Conservation (phyloP, 2,797 vertebrate genomes). For the Propithecus deckenii region DNA sequence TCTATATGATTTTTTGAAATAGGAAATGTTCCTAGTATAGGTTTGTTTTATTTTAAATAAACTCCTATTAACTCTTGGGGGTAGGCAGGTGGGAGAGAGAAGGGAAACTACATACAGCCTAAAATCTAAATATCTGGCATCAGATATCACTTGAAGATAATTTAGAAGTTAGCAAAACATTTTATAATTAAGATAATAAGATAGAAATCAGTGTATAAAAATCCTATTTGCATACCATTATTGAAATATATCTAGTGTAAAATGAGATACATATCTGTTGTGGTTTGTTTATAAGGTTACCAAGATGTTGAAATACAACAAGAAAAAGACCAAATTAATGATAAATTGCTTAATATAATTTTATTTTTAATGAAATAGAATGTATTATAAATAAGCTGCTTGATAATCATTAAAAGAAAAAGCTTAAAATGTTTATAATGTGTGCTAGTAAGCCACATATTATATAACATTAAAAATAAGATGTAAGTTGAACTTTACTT, state of each 20-base stretch:
- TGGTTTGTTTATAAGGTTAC: constrained; percentile 9
- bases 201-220: constrained; percentile 35
- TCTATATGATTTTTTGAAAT: constrained; percentile 26
- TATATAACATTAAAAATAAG: constrained; percentile 17
- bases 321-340: background rate
- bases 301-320: constrained; percentile 14
- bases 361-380: constrained; percentile 46
- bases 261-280: constrained; percentile 22
- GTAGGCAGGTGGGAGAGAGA: background rate
- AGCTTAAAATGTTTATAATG: constrained; percentile 41
- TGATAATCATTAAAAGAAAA: constrained; percentile 48
- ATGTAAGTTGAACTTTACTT: constrained; percentile 30
- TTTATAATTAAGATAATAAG: constrained; percentile 40
- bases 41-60: constrained; percentile 55
- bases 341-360: constrained; percentile 28
- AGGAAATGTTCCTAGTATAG: background rate
- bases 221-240: background rate
- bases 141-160: constrained; percentile 39
- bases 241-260: background rate
- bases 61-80: background rate
- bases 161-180: constrained; percentile 40
- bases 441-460: background rate
- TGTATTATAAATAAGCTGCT: constrained; percentile 15
- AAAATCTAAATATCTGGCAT: constrained; percentile 51
- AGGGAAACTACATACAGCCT: constrained; percentile 9